phyloP scores from a whole-genome alignment of 37 sponge, comb jelly and placozoan species.

The Crambe crambe region DNA sequence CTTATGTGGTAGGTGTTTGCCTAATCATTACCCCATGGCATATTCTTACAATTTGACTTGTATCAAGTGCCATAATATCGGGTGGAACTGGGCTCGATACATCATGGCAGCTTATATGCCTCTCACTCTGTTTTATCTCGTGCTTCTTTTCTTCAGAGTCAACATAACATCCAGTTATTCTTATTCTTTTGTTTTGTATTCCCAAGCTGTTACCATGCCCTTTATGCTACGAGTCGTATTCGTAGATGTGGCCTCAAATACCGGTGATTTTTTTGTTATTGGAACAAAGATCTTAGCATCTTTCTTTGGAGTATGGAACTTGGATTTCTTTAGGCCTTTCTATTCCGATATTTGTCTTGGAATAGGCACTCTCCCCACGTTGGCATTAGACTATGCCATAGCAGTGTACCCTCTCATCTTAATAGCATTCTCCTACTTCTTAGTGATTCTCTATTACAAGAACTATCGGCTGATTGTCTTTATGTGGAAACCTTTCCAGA shows the following conservation, averaged over 20 bases:
- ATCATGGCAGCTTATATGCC: constrained; percentile 13
- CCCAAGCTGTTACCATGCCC: constrained; percentile 36
- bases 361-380: background rate
- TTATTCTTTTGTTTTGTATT: constrained; percentile 52
- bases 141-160: constrained; percentile 8
- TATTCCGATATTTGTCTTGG: constrained; percentile 19
- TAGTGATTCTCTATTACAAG: constrained; percentile 10
- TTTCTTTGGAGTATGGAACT: constrained; percentile 25
- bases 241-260: no score
- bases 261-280: no score
- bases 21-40: no score
- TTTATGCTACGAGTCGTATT: constrained; percentile 7
- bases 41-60: no score
- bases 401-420: constrained; percentile 33
- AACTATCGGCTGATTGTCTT: background rate
- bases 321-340: constrained; percentile 25
- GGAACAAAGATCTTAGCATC: background rate
- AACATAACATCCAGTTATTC: constrained; percentile 39
- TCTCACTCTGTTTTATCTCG: constrained; percentile 24
- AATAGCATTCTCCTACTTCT: constrained; percentile 1
- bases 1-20: no score
- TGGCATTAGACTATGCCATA: constrained; percentile 30
- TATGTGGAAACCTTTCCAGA: constrained; percentile 18
- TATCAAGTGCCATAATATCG: background rate
- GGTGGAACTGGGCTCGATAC: no score